Evolutionary conservation across 2,113 vertebrate genomes (phyloP), one percentile per base, ranked within the genome.

Genomic region (Harpagus bidentatus): DNA sequence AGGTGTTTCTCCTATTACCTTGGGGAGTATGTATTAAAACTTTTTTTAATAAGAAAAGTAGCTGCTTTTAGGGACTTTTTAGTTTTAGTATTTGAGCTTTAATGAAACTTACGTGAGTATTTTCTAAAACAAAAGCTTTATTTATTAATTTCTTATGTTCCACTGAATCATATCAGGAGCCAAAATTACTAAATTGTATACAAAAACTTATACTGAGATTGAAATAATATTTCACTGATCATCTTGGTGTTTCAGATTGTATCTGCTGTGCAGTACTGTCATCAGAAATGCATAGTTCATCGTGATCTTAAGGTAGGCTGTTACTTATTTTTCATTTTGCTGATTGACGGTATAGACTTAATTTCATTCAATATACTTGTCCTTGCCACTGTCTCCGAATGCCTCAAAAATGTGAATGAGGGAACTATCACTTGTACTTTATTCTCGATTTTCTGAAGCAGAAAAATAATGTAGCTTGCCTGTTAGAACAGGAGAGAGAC

Each of bases 211-310:
- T 0, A 26, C 22, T 72, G 36, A 84, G 40, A 23, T 48, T 82
- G 61, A 91, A 90, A 63, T 83, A 67, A 73, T 92, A 50, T 91
- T 71, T 94, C 76, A 73, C 34, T 88, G 32, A 77, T 84, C 38
- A 70, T 97, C 62, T 98, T 95, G 72, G 5, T 91, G 40, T 99
- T 99, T 97, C 98, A 99, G 99, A 99, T 99, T 95, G 99, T 99
- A 47, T 99, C 99, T 97, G 99, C 99, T 90, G 99, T 99, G 89
- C 99, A 99, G 97, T 99, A 99, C 97, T 99, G 99, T 95, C 99
- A 99, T 97, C 99, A 99, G 93, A 99, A 99, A 91, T 99, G 98
- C 97, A 99, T 99, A 97, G 99, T 99, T 96, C 99, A 99, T 96
- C 98, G 99, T 93, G 99, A 99, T 97, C 98, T 99, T 29, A 99